Conservation (phyloP, 2,888 invertebrate species). For the Lysandra bellargus region DNA sequence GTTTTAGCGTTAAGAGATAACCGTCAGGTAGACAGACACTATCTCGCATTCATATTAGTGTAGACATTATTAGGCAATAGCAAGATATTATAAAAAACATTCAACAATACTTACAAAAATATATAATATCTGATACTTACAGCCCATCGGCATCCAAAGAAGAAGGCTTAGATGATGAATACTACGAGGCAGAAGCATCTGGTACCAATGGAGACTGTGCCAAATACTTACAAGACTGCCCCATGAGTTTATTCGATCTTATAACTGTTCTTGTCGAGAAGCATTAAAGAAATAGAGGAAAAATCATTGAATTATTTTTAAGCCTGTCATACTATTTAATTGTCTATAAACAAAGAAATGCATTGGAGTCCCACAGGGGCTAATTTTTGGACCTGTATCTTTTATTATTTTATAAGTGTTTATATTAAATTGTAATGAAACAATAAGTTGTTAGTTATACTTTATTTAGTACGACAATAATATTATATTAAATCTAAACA, state of each 20-base stretch:
- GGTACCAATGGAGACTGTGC: constrained; percentile 79
- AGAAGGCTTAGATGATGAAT: constrained; percentile 78
- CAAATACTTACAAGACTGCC: constrained; percentile 79
- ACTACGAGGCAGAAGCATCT: constrained; percentile 79
- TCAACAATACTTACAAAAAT: neutral
- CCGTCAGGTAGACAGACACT: too few species aligned
- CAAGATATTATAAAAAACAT: neutral
- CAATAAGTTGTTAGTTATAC: neutral
- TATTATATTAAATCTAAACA: neutral
- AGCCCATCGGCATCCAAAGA: constrained; percentile 82
- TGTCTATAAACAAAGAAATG: neutral
- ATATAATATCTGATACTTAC: constrained; percentile 45
- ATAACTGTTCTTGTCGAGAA: constrained; percentile 71
- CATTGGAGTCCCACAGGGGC: neutral
- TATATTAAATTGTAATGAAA: neutral
- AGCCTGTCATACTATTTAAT: neutral
- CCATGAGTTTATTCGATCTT: constrained; percentile 82
- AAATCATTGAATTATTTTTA: neutral
- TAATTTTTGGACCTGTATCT: neutral
- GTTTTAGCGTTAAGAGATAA: too few species aligned
- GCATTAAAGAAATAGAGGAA: constrained; percentile 40
- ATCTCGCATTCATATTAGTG: too few species aligned
- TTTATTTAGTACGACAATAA: neutral
- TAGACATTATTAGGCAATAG: neutral
- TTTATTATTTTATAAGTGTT: neutral